Evolutionary conservation across 2,797 vertebrate species (phyloP).

Genomic region (Tenualosa thibaudeaui): DNA sequence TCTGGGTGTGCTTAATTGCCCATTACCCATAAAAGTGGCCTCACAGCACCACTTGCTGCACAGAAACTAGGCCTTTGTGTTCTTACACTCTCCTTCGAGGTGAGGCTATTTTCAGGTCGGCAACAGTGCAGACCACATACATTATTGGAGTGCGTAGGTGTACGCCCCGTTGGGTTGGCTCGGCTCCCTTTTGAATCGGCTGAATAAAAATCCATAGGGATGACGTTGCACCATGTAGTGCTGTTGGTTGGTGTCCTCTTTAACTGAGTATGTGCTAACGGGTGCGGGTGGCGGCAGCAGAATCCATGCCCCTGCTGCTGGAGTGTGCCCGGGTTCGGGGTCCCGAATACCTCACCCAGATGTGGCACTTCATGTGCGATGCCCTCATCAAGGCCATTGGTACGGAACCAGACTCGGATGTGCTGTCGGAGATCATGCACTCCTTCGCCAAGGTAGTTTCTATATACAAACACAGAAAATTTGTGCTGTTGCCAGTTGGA

Average conservation of each 20-base stretch:
- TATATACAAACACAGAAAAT: neutral
- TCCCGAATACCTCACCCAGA: conserved; percentile 94
- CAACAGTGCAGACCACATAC: neutral
- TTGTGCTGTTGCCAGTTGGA: neutral
- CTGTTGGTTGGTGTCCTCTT: conserved; percentile 58
- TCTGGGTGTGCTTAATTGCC: neutral
- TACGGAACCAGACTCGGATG: conserved; percentile 95
- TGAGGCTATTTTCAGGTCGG: neutral
- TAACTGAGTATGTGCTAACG: conserved; percentile 73
- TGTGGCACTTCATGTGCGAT: conserved; percentile 99
- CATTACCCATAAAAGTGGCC: neutral
- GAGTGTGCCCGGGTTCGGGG: conserved; percentile 94
- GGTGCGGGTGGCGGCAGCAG: conserved; percentile 92
- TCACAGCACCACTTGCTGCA: neutral
- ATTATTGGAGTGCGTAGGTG: neutral
- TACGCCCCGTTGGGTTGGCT: neutral
- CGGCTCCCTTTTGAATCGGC: neutral
- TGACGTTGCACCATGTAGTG: neutral
- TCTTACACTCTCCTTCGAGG: neutral
- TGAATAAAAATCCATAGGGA: neutral
- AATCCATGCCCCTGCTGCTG: conserved; percentile 96
- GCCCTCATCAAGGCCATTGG: conserved; percentile 97
- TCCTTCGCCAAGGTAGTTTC: conserved; percentile 92
- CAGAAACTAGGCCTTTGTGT: neutral
- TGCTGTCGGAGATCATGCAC: conserved; percentile 98